phyloP scores from a whole-genome alignment of 53 echinoderm and acorn worm species.

The Glandiceps talaboti region DNA sequence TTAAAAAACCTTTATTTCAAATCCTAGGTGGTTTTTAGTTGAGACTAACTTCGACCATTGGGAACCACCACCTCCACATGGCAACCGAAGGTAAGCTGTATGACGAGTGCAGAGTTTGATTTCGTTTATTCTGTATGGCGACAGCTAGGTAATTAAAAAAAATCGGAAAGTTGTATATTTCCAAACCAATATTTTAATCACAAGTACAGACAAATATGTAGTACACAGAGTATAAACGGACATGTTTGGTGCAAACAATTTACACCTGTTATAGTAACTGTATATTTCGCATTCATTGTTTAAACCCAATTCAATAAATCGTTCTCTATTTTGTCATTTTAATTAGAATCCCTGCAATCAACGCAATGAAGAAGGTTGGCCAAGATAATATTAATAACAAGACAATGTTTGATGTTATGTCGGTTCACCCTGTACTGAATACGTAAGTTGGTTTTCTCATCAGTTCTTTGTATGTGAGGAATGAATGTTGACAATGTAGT shows the following conservation, averaged over 20 bases:
- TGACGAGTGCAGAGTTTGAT: not conserved
- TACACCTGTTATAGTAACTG: no score
- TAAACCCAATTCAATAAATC: not conserved
- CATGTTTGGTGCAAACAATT: no score
- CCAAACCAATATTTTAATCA: no score
- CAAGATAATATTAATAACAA: constrained; percentile 47
- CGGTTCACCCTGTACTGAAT: constrained; percentile 50
- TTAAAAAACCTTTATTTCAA: no score
- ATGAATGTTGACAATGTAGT: no score
- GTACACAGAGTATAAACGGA: no score
- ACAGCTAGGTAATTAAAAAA: no score
- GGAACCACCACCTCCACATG: constrained; percentile 50
- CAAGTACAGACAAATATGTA: no score
- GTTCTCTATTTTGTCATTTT: not conserved
- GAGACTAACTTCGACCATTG: constrained; percentile 95
- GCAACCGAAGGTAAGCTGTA: constrained; percentile 61
- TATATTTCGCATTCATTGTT: no score
- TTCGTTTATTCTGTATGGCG: no score
- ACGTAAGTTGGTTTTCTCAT: no score
- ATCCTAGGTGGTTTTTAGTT: constrained; percentile 57
- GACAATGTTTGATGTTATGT: constrained; percentile 59
- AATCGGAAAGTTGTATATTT: not conserved
- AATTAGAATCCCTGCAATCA: constrained; percentile 79
- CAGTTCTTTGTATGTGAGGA: no score
- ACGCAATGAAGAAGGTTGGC: constrained; percentile 69